Conservation (phyloP, 1,140 invertebrate genomes). For the Lepidurus apus region DNA sequence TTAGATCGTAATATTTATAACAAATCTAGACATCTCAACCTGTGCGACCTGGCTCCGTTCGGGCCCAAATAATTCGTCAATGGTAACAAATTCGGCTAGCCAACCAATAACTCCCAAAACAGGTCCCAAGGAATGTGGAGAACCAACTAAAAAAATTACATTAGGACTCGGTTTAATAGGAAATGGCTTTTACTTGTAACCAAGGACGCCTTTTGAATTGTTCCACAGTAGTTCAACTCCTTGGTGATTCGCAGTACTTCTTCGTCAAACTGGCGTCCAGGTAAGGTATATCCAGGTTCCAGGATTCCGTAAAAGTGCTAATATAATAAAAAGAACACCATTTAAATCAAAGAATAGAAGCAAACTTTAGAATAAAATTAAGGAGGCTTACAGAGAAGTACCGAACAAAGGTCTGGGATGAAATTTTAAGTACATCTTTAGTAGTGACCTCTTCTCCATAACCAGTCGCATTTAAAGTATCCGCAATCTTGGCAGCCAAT, state of each 20-base stretch:
- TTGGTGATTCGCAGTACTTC: not conserved
- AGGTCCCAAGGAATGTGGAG: constrained; percentile 3
- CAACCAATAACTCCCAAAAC: not conserved
- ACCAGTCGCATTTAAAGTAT: not conserved
- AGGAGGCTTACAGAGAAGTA: not conserved
- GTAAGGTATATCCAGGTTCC: not conserved
- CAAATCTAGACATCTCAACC: not conserved
- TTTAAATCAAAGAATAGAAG: not conserved
- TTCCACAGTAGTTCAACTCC: not conserved
- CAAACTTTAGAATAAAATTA: too few species aligned
- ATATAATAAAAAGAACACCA: not conserved
- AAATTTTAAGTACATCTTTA: not conserved
- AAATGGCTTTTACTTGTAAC: not conserved
- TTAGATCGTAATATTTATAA: not conserved
- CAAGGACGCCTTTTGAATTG: not conserved
- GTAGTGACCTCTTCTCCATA: not conserved
- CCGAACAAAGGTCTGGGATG: not conserved
- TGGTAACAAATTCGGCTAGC: not conserved
- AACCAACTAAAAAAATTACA: not conserved
- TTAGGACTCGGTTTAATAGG: not conserved
- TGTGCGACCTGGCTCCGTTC: not conserved
- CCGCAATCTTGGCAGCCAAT: not conserved
- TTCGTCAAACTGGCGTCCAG: not conserved
- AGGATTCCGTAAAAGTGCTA: not conserved
- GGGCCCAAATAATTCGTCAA: not conserved